Base-by-base conservation (phyloP, 2,888 invertebrate species). In the Malacosoma neustria region DNA sequence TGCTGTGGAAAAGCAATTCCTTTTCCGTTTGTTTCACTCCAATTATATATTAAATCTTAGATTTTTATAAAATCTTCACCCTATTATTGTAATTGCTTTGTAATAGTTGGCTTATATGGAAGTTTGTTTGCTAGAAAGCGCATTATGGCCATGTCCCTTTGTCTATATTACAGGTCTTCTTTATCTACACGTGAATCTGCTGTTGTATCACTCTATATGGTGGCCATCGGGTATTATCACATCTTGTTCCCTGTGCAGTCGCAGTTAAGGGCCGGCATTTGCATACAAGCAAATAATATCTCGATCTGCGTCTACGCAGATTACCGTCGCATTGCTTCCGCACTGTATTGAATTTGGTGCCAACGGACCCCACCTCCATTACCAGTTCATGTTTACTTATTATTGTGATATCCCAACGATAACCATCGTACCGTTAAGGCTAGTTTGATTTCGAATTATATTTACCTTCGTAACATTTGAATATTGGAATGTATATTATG, bases 231-330 rank as follows among this genome's bases (percentile, higher is more conserved):
- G 73, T 82, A 82, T 82, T 81, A 84, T 81, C 77, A 77, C 82
- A 82, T 84, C 51, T 59, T 66, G 70, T 65, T n/a, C n/a, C n/a
- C 55, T 50, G 56, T 49, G 56, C 64, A 61, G 76, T 75, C 75
- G 74, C 76, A 77, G 76, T 73, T 73, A 76, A 77, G 72, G 71
- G 71, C 62, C 65, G 52, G 61, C 55, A 84, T 85, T 82, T 74
- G 80, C 85, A 85, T 84, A 84, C 80, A 84, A 80, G 80, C 65
- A 75, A 73, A 73, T n/a, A n/a, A n/a, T 73, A 82, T 80, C 79
- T 69, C 72, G 80, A 81, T 81, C 71, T 72, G 55, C 61, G 61
- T 57, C 61, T 65, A 66, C 58, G 69, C 70, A 72, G 79, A 79
- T 81, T 77, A 66, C 71, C 57, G 68, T 61, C 60, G 65, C 65